Base-by-base conservation (phyloP, 2,113 vertebrate species). In the Anser brachyrhynchus region DNA sequence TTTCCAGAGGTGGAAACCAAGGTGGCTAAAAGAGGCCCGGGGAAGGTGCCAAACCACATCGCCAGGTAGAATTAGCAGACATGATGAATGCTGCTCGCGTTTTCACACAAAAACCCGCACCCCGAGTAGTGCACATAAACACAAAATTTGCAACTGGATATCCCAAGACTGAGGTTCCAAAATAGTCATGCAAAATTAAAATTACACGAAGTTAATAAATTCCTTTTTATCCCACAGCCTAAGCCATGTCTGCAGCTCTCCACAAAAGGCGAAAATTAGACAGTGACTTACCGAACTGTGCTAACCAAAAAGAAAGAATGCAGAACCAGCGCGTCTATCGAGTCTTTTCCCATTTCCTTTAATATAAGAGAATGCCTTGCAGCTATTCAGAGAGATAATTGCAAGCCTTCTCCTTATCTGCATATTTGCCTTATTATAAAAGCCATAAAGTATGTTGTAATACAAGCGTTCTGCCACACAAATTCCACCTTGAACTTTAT, bases 371-470 rank as follows among this genome's bases (percentile, higher is more conserved):
- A 92, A 89, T 95, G 93, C 89, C 96, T 94, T 84, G 84, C 80
- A 89, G 96, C 89, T 92, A 96, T 96, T 89, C 86, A 87, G 92
- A 90, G 92, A 93, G 90, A 93, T 95, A 94, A 96, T 97, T 96
- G 64, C 76, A 65, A 89, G 37, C 58, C 85, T 93, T 94, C 81
- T 73, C 73, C 89, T 93, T 94, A 96, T 96, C 95, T 96, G 91
- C 91, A 43, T 94, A 94, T 85, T 97, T 97, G 81, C 89, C 59
- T 96, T 94, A 95, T 91, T 96, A 96, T 96, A 96, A 93, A 96
- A 95, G 84, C 93, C 94, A 95, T 95, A 73, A 92, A 82, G 78
- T 85, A 80, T 97, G 96, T 97, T 94, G 91, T 96, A 96, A 97
- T 80, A 94, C 70, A 95, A 95, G 91, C 25, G 0, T 92, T 91